Evolutionary conservation across 2,113 vertebrate species (phyloP).

Genomic region (Ellobius talpinus): DNA sequence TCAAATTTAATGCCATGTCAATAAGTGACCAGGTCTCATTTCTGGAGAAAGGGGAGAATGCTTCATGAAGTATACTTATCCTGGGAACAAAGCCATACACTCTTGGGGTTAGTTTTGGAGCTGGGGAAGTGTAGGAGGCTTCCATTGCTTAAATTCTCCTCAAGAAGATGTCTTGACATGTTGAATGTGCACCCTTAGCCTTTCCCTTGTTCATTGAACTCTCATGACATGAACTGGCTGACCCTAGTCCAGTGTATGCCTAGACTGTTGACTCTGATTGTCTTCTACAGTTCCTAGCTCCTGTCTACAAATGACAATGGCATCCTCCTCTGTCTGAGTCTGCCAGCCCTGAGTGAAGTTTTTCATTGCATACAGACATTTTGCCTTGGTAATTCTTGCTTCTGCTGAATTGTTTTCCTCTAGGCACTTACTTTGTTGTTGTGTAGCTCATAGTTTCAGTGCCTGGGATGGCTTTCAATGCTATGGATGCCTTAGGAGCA

Average conservation of each 20-base stretch:
- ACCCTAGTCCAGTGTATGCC: not conserved
- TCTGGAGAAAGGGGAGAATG: not conserved
- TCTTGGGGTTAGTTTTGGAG: not conserved
- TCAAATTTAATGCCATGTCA: not conserved
- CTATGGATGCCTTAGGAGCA: not conserved
- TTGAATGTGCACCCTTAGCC: not conserved
- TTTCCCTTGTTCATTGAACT: not conserved
- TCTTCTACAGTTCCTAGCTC: not conserved
- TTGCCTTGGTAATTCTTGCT: constrained; percentile 41
- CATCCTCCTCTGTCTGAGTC: not conserved
- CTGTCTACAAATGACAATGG: not conserved
- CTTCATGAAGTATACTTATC: not conserved
- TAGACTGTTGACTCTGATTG: not conserved
- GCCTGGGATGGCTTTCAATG: not conserved
- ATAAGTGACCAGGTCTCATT: not conserved
- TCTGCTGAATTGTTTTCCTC: constrained; percentile 8
- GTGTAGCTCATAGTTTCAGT: not conserved
- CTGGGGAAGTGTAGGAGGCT: not conserved
- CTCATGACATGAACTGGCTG: not conserved
- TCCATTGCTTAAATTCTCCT: not conserved
- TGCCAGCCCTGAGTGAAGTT: not conserved
- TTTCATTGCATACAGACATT: constrained; percentile 21
- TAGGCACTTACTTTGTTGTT: constrained; percentile 53
- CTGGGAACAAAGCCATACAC: not conserved
- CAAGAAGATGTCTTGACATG: not conserved